Conservation (phyloP, 2,888 invertebrate genomes). For the Lithosia quadra region DNA sequence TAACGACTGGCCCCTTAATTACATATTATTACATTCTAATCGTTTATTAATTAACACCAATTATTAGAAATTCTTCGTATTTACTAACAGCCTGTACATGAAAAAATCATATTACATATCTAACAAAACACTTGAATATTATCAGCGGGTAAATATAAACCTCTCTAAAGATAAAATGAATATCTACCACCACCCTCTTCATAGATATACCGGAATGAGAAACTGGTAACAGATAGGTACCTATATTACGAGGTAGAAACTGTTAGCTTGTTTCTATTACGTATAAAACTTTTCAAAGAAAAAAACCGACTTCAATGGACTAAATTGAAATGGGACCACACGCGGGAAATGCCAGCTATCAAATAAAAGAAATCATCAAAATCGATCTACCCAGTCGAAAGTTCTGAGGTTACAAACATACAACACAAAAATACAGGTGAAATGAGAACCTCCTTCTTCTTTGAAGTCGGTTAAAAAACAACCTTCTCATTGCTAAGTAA, state of each 20-base stretch:
- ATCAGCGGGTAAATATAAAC: conserved; percentile 40
- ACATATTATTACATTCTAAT: neutral
- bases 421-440: too few species aligned
- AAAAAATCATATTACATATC: conserved; percentile 8
- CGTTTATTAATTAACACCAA: neutral
- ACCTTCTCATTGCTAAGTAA: neutral
- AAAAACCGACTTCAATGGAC: too few species aligned
- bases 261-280: neutral
- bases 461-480: too few species aligned
- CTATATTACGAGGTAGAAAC: neutral
- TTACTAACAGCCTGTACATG: conserved; percentile 19
- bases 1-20: neutral
- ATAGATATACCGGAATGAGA: conserved; percentile 29
- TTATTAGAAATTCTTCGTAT: neutral
- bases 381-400: too few species aligned
- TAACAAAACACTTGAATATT: conserved; percentile 23
- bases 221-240: neutral
- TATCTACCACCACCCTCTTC: conserved; percentile 23
- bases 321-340: too few species aligned
- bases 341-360: too few species aligned
- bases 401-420: too few species aligned
- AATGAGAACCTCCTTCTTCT: too few species aligned
- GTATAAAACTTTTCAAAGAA: too few species aligned
- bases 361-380: too few species aligned
- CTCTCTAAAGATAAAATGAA: conserved; percentile 47